Conservation (phyloP, 2,113 vertebrate genomes). For the Alligator sinensis region DNA sequence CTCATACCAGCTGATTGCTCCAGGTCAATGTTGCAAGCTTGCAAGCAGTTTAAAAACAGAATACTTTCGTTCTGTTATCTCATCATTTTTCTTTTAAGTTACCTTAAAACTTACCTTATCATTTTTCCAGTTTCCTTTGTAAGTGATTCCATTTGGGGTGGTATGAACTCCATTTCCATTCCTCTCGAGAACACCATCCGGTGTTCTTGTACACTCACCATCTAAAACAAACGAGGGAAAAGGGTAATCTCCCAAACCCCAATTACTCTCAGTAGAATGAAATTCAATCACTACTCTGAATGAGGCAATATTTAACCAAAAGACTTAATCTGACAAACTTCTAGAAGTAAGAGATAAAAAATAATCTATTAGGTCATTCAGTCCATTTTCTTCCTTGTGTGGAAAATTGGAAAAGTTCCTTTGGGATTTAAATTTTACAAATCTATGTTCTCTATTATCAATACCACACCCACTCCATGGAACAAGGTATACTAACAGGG, state of each 20-base stretch:
- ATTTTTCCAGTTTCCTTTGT: slow-evolving; percentile 82
- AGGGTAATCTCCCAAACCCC: neutral
- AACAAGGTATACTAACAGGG: neutral
- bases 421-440: neutral
- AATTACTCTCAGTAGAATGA: neutral
- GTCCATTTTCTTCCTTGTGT: neutral
- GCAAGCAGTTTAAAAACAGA: neutral
- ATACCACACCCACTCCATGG: neutral
- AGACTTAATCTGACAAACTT: neutral
- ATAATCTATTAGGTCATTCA: neutral
- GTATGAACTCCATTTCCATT: slow-evolving; percentile 81
- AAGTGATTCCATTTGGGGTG: slow-evolving; percentile 74
- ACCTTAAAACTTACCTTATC: slow-evolving; percentile 78
- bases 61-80: neutral
- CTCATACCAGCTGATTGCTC: too few relatives aligned
- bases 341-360: neutral
- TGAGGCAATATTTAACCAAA: neutral
- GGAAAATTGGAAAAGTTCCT: neutral
- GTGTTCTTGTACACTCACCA: slow-evolving; percentile 77
- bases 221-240: slow-evolving; percentile 69
- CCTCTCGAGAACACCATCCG: slow-evolving; percentile 77
- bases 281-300: neutral
- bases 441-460: neutral
- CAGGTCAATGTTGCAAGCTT: neutral
- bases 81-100: too few relatives aligned